Conservation (phyloP, 2,888 invertebrate species). For the Trachelus troglodyta region DNA sequence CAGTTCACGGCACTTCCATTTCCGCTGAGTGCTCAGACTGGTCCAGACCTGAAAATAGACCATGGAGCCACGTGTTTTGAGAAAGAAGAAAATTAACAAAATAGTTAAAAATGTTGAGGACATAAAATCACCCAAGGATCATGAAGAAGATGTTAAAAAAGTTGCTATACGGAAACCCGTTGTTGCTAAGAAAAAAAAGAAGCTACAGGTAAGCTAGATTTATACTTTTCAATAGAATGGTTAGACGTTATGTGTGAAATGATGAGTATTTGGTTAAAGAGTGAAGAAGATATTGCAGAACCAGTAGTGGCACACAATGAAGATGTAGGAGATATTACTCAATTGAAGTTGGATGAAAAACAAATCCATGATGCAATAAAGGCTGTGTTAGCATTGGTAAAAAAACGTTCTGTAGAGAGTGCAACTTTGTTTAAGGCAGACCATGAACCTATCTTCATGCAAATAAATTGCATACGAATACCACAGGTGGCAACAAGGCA, state of each 20-base stretch:
- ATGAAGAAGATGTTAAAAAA: neutral
- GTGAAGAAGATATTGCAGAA: neutral
- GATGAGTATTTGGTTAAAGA: neutral
- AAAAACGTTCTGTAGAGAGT: conserved; percentile 53
- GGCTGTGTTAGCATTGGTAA: conserved; percentile 58
- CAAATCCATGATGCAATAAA: conserved; percentile 54
- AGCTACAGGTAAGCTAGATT: conserved; percentile 1
- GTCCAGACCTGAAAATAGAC: neutral
- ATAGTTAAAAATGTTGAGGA: neutral
- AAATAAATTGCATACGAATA: conserved; percentile 75
- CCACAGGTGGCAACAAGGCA: conserved; percentile 72
- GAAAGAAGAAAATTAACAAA: neutral
- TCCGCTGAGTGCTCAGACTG: too few relatives aligned
- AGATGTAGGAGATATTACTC: conserved; percentile 5
- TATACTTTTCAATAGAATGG: neutral
- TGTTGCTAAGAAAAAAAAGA: neutral
- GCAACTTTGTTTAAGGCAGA: conserved; percentile 70
- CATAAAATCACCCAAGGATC: neutral
- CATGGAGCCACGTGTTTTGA: conserved; percentile 5
- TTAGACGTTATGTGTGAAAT: neutral
- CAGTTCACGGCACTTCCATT: too few relatives aligned
- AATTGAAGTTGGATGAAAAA: conserved; percentile 37
- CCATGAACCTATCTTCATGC: conserved; percentile 70
- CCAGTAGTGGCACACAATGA: conserved; percentile 11
- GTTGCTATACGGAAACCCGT: neutral